Evolutionary conservation across 2,888 invertebrate genomes (phyloP), one percentile per base, ranked within the genome.

Genomic region (Chaetoderma sp.): DNA sequence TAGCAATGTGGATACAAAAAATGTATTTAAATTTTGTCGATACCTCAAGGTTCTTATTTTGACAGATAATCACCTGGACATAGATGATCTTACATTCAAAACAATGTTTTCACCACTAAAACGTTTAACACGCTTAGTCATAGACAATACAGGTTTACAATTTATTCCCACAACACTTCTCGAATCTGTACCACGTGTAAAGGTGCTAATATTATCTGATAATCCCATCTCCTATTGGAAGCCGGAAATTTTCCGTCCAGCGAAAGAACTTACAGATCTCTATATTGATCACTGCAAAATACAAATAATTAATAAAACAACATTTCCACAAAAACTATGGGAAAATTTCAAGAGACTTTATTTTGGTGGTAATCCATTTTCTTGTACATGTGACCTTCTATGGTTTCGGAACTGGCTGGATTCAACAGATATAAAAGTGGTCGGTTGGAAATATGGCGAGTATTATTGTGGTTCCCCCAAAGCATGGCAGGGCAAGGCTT

Each of bases 361-460:
- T 0, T 57, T 92, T 0, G 88, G 89, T 0, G 87, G 86, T 0
- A 92, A 92, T 75, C 88, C 88, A 6, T 88, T 91, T 23, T 84
- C 90, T 0, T 92, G 92, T 75, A 89, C 89, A 58, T 91, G 91
- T 65, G 81, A 88, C 2, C 79, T 89, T 0, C 39, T 66, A 1
- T 73, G 73, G 73, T 72, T 76, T 47, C 58, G 59, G 23, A 45
- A 56, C 1, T 76, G 74, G 73, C 18, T 61, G 8, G 36, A 8
- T 8, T 27, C 28, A 6, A 44, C 49, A n/a, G 28, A 36, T 6
- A 21, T 47, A 1, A 32, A 21, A 39, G 8, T 67, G 42, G 6
- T 47, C 36, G n/a, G 27, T 36, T 39, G 16, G 10, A 30, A 33
- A 6, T 23, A 61, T 33, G 13, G 4, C 4, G 16, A 18, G 3